Conservation (phyloP, 2,888 invertebrate genomes). For the Aphelenchoides bicaudatus region DNA sequence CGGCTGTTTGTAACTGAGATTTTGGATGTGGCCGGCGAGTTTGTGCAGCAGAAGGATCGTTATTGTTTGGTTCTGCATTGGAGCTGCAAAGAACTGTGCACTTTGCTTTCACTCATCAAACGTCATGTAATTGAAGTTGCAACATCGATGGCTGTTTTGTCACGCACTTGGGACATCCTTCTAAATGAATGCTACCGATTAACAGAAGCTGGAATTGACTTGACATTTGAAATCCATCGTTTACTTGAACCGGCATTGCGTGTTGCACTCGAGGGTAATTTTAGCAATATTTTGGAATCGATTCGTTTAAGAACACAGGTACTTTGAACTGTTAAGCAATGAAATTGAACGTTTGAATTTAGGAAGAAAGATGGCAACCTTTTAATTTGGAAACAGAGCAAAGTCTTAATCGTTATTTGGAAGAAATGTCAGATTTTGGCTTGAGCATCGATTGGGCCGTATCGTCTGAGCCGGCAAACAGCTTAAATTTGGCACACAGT, state of each 20-base stretch:
- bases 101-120: conserved; percentile 47
- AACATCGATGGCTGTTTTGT: conserved; percentile 49
- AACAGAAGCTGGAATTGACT: conserved; percentile 68
- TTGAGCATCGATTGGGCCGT: conserved; percentile 52
- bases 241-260: conserved; percentile 75
- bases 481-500: conserved; percentile 49
- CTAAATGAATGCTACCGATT: conserved; percentile 49
- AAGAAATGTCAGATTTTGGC: conserved; percentile 60
- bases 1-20: conserved; percentile 41
- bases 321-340: neutral
- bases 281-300: conserved; percentile 77
- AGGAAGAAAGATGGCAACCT: conserved; percentile 82
- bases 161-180: conserved; percentile 54
- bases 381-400: conserved; percentile 73
- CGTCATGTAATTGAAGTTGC: conserved; percentile 59
- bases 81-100: conserved; percentile 54
- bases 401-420: conserved; percentile 67
- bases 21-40: conserved; percentile 48
- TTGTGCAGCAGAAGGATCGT: conserved; percentile 39
- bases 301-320: conserved; percentile 69
- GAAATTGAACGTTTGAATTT: conserved; percentile 36
- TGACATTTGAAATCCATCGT: conserved; percentile 84
- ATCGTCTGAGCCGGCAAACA: conserved; percentile 20
- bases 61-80: conserved; percentile 63
- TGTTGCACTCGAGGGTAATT: conserved; percentile 74